These are phyloP conservation scores for Erebia ligea DNA, from an alignment of 2,888 invertebrate genomes.

Conservation along the genomic window DNA sequence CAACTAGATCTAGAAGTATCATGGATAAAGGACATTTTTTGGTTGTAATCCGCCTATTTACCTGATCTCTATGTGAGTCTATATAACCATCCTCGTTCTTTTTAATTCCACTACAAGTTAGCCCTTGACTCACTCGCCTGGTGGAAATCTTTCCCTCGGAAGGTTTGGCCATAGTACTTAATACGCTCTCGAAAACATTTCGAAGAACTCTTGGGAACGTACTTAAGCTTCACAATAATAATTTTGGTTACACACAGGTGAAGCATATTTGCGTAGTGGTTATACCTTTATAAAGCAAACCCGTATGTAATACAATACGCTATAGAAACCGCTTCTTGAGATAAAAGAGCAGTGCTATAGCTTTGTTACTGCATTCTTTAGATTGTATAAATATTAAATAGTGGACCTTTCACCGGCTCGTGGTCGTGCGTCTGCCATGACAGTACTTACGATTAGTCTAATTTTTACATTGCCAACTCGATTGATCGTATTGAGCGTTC, in stretches of 20 bases:
- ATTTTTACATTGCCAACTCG: no score
- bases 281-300: background rate
- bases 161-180: no score
- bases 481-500: no score
- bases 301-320: background rate
- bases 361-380: background rate
- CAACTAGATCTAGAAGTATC: no score
- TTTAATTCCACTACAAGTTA: no score
- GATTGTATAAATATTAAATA: background rate
- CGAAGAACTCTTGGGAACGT: background rate
- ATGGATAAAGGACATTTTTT: no score
- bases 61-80: no score
- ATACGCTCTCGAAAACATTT: no score
- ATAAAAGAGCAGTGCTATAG: background rate
- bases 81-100: no score
- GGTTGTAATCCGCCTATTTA: no score
- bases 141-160: no score
- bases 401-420: background rate
- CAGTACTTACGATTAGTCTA: background rate
- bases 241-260: background rate
- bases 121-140: no score
- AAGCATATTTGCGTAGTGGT: background rate
- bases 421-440: background rate
- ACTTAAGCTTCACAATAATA: background rate
- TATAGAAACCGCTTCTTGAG: background rate